phyloP scores from a whole-genome alignment of 2,797 vertebrate species.

The Ibycter americanus region DNA sequence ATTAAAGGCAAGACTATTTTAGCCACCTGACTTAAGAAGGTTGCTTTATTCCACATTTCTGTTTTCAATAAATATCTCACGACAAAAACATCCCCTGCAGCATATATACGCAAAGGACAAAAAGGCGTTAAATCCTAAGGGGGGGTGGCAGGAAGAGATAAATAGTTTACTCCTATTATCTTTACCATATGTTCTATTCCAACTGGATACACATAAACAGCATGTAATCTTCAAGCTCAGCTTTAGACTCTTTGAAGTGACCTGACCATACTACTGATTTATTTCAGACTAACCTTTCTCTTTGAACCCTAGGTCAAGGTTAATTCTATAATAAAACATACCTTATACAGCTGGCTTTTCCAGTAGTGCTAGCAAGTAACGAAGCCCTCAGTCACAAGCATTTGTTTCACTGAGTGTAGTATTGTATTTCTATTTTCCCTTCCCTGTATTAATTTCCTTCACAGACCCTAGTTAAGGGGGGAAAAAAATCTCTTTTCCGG shows the following conservation, averaged over 20 bases:
- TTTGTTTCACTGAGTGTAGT: conserved; percentile 53
- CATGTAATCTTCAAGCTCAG: conserved; percentile 70
- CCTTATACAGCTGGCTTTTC: conserved; percentile 70
- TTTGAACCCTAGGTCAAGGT: conserved; percentile 81
- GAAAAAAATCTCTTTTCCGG: conserved; percentile 67
- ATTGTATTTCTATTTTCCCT: conserved; percentile 73
- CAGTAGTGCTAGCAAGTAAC: conserved; percentile 33
- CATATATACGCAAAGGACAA: conserved; percentile 6
- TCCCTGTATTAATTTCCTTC: conserved; percentile 72
- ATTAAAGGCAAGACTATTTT: not conserved
- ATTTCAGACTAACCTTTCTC: conserved; percentile 77
- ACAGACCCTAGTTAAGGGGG: conserved; percentile 68
- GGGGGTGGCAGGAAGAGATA: not conserved
- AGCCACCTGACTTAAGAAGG: not conserved
- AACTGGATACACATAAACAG: conserved; percentile 73
- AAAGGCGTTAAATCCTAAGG: conserved; percentile 52
- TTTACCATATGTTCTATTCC: conserved; percentile 67
- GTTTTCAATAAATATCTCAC: conserved; percentile 43
- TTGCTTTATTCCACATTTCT: conserved; percentile 10
- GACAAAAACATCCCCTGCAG: conserved; percentile 32
- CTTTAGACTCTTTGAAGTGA: conserved; percentile 77
- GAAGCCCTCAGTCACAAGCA: conserved; percentile 33
- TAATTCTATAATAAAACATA: conserved; percentile 80
- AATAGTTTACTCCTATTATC: conserved; percentile 73
- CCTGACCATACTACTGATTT: conserved; percentile 77